Conservation (phyloP, 2,113 vertebrate species). For the Rhinoderma darwinii region DNA sequence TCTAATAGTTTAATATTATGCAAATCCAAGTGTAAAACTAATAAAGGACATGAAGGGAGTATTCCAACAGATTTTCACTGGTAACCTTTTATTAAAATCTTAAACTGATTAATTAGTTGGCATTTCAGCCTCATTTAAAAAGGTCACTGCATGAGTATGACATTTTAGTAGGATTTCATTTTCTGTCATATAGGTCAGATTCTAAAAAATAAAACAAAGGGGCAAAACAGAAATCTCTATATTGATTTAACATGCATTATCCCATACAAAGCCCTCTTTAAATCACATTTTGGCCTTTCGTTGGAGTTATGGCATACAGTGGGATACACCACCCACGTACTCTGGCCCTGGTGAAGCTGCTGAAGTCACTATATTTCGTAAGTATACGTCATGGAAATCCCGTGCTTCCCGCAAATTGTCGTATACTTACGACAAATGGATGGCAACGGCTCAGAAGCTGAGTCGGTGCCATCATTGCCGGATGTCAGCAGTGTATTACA, state of each 20-base stretch:
- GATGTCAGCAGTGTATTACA: too few species aligned
- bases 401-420: too few species aligned
- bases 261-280: too few species aligned
- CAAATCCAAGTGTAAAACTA: constrained; percentile 18
- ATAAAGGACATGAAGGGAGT: constrained; percentile 8
- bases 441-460: too few species aligned
- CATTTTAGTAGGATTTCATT: constrained; percentile 51
- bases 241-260: background rate
- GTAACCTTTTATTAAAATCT: constrained; percentile 43
- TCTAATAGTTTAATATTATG: constrained; percentile 33
- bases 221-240: background rate
- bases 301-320: too few species aligned
- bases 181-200: constrained; percentile 31
- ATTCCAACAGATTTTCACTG: constrained; percentile 1
- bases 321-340: too few species aligned
- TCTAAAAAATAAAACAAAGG: constrained; percentile 5
- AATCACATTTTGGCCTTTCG: too few species aligned
- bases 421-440: too few species aligned
- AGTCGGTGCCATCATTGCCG: too few species aligned
- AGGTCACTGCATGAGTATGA: constrained; percentile 46
- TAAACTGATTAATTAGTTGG: constrained; percentile 53
- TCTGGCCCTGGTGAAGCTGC: too few species aligned
- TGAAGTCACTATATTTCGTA: too few species aligned
- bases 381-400: too few species aligned
- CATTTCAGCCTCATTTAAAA: constrained; percentile 52